These are phyloP conservation scores for Nematopogon swammerdamellus DNA, from an alignment of 2,888 invertebrate species.

Conservation along the genomic window DNA sequence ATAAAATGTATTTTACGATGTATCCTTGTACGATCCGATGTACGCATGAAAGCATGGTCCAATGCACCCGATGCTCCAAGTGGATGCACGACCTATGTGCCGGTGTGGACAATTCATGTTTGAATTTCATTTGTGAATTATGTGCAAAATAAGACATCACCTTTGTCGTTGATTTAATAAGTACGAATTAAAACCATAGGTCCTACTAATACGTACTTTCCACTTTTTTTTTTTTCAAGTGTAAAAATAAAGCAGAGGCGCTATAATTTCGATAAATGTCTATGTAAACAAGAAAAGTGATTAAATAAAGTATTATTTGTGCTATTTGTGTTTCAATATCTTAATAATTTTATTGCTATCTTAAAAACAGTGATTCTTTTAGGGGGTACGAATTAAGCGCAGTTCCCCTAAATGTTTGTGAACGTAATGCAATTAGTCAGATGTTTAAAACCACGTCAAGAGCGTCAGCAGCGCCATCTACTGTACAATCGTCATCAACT, in stretches of 20 bases:
- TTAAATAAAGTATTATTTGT: background rate
- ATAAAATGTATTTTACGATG: too few species aligned
- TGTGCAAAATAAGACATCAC: background rate
- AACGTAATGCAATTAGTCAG: too few species aligned
- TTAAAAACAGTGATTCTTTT: too few species aligned
- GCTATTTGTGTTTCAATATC: conserved; percentile 1
- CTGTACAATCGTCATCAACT: too few species aligned
- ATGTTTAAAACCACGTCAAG: too few species aligned
- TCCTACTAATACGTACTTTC: background rate
- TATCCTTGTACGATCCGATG: too few species aligned
- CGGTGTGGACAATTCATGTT: too few species aligned
- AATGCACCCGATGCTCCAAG: conserved; percentile 1
- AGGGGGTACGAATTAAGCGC: too few species aligned
- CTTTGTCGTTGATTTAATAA: background rate
- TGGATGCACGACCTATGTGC: conserved; percentile 1
- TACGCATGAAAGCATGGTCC: conserved; percentile 1
- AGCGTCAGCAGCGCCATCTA: too few species aligned
- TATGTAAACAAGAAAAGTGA: background rate
- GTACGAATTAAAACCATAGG: background rate
- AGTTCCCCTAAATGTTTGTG: too few species aligned
- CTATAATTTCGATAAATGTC: background rate
- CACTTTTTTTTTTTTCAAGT: background rate
- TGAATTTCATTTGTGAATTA: background rate
- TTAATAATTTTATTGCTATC: background rate
- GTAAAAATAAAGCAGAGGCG: background rate